These are phyloP conservation scores for Taphrorychus bicolor DNA, from an alignment of 2,888 invertebrate species.

Conservation along the genomic window DNA sequence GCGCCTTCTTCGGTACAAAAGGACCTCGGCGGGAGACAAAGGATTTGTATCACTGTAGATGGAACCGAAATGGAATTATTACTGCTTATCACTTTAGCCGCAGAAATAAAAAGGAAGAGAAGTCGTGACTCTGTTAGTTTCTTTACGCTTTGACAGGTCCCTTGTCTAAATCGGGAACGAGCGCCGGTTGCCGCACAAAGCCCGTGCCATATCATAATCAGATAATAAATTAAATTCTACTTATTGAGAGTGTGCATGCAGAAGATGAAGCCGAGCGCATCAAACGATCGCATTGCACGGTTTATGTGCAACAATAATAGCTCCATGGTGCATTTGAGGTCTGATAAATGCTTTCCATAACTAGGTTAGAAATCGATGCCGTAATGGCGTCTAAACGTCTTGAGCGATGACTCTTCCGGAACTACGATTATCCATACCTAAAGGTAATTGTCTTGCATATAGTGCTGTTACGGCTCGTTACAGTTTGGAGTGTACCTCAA, in stretches of 20 bases:
- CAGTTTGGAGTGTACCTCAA: background rate
- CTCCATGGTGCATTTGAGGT: background rate
- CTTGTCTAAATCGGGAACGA: too few species aligned
- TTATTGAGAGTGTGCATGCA: background rate
- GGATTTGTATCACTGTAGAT: background rate
- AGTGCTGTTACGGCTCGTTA: background rate
- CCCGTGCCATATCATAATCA: background rate
- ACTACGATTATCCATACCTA: background rate
- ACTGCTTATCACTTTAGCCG: constrained; percentile 18
- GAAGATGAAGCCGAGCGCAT: background rate
- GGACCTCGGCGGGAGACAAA: constrained; percentile 1
- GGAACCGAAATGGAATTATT: background rate
- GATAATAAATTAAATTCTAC: background rate
- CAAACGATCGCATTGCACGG: background rate
- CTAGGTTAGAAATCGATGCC: background rate
- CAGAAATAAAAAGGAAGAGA: constrained; percentile 6
- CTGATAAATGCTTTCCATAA: background rate
- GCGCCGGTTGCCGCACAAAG: background rate
- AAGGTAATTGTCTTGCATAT: background rate
- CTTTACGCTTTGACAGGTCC: too few species aligned
- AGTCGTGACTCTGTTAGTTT: constrained; percentile 17
- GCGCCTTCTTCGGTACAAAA: constrained; percentile 6
- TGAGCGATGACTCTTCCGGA: background rate
- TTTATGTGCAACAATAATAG: background rate
- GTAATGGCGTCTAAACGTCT: too few species aligned